Conservation (phyloP, 2,113 vertebrate species). For the Engystomops pustulosus region DNA sequence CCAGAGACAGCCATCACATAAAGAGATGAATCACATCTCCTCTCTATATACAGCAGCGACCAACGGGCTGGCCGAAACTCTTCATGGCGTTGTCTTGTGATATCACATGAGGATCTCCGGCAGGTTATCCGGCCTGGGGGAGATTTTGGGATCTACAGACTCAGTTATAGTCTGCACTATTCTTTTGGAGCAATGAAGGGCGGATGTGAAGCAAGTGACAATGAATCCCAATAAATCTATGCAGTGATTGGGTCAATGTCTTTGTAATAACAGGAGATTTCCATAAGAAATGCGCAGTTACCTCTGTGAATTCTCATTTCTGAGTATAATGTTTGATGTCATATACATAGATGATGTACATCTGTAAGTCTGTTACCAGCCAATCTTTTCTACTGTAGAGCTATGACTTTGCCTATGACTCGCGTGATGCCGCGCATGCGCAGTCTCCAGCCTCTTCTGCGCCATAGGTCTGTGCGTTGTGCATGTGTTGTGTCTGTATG, state of each 20-base stretch:
- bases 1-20: background rate
- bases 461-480: no score
- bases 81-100: background rate
- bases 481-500: no score
- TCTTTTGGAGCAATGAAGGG: background rate
- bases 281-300: background rate
- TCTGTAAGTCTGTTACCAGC: background rate
- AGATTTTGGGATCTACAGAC: background rate
- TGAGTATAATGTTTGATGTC: background rate
- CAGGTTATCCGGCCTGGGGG: background rate
- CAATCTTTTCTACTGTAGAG: no score
- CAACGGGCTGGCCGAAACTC: background rate
- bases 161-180: background rate
- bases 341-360: no score
- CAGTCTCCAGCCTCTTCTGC: no score
- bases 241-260: background rate
- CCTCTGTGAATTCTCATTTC: background rate
- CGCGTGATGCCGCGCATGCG: no score
- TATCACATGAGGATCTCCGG: background rate
- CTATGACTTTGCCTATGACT: no score
- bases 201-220: background rate
- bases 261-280: no score
- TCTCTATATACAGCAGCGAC: slow-evolving; percentile 10
- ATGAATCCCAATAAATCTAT: background rate
- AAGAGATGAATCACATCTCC: background rate